These are phyloP conservation scores for Ptiloglossa arizonensis DNA, from an alignment of 1,140 invertebrate species.

Conservation along the genomic window DNA sequence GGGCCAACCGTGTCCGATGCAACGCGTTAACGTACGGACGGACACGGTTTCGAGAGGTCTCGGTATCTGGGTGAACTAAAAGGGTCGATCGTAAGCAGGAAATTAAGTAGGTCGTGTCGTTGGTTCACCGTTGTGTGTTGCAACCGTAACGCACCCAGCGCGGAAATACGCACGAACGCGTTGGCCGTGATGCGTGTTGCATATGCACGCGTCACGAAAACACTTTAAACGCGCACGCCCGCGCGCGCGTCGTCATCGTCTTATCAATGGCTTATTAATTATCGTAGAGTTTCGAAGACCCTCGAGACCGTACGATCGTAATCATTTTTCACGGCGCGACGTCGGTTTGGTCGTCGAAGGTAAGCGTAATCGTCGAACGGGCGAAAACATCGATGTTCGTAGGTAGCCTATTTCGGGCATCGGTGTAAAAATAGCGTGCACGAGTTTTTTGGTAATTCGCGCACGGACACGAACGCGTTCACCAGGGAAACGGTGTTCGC, in stretches of 20 bases:
- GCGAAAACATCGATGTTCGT: too few relatives aligned
- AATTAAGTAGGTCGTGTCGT: constrained; percentile 54
- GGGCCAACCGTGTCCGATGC: constrained; percentile 53
- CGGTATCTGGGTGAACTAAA: constrained; percentile 47
- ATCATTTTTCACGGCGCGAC: too few relatives aligned
- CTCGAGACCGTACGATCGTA: too few relatives aligned
- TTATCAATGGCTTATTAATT: too few relatives aligned
- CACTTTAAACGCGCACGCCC: too few relatives aligned
- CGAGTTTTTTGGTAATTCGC: background rate
- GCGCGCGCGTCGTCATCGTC: too few relatives aligned
- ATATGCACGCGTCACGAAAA: constrained; percentile 4
- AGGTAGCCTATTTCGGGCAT: too few relatives aligned
- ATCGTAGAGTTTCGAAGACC: too few relatives aligned
- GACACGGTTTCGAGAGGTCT: constrained; percentile 7
- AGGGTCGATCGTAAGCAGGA: constrained; percentile 35
- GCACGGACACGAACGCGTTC: too few relatives aligned
- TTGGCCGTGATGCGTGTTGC: background rate
- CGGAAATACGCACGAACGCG: constrained; percentile 28
- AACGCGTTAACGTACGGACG: constrained; percentile 39
- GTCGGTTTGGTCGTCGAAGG: too few relatives aligned
- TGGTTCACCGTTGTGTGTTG: constrained; percentile 40
- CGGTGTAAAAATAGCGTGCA: background rate
- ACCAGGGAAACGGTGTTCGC: too few relatives aligned
- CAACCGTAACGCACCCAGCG: constrained; percentile 25
- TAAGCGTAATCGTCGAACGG: too few relatives aligned